Base-by-base conservation (phyloP, 2,113 vertebrate species). In the Dolichotis patagonum region DNA sequence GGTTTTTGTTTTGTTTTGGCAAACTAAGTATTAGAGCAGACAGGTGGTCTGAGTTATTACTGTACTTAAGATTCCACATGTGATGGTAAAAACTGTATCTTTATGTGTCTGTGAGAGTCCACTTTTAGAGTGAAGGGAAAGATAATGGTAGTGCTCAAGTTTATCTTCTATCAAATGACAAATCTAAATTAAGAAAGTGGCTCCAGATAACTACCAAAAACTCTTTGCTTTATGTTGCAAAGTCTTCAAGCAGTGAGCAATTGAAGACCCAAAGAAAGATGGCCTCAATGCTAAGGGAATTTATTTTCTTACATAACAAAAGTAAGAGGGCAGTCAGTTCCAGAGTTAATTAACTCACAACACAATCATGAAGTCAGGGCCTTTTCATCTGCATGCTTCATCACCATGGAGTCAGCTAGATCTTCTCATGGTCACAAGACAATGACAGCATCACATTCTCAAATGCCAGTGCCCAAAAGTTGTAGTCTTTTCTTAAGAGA, bases 361-460 rank as follows among this genome's bases (percentile, higher is more conserved):
- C 30, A 24, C 13, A 11, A 56, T 63, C 62, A 56, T 11, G 7
- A 26, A 41, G 52, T 14, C 35, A 83, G 35, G 46, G 54, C 83
- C 90, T 95, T 93, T 94, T 60, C 84, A n/a, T 90, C 67, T 73
- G 83, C 69, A 75, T 38, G 63, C 41, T 32, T 94, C 80, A 83
- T 84, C 81, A 84, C 24, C 4, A 1, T 10, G 32, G 32, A 86
- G 60, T 91, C 54, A 91, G 78, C 41, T 10, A 62, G 14, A 32
- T 95, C 58, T 82, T 88, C 83, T 95, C 82, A 75, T 78, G 38
- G 71, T 90, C 96, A 84, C n/a, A 96, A 89, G 83, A 84, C n/a
- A 81, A n/a, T 93, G 67, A 65, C 26, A 94, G 58, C 46, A 75
- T 83, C 96, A 96, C 88, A 93, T 83, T 80, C 90, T 95, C 80